Percentiles rank a stretch among this genome's conserved stretches.
Conservation (phyloP, 2,113 vertebrate genomes). For the Alaudala cheleensis region DNA sequence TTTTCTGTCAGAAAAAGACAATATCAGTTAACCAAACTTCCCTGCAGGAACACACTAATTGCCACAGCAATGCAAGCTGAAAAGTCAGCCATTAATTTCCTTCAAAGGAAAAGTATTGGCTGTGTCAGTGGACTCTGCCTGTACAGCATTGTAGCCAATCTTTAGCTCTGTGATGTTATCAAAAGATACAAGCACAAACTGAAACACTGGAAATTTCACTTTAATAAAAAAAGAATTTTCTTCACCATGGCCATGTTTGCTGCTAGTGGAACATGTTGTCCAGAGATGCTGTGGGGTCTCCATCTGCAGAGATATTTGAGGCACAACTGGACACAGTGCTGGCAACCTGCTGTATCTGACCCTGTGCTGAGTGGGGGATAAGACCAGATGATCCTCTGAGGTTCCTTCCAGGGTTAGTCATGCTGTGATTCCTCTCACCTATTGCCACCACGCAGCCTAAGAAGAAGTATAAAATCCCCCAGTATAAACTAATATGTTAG, state of each 20-base stretch:
- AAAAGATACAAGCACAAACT: background rate
- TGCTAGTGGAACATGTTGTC: background rate
- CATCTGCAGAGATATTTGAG: background rate
- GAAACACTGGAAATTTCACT: background rate
- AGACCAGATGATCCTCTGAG: background rate
- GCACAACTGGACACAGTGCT: background rate
- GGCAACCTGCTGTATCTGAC: background rate
- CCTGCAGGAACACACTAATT: background rate
- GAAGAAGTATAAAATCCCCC: background rate
- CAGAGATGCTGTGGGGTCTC: background rate
- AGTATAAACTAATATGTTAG: background rate
- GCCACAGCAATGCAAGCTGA: background rate
- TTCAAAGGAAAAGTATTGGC: background rate
- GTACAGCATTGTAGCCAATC: background rate
- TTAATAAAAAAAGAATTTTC: background rate
- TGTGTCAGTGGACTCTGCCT: background rate
- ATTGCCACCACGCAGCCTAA: background rate
- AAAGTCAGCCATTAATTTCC: background rate
- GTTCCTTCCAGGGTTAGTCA: background rate
- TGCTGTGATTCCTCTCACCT: background rate
- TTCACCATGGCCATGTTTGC: accelerated
- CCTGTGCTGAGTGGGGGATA: background rate
- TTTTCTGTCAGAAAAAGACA: background rate
- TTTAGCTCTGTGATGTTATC: background rate
- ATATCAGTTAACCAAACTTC: background rate